Percentiles rank a stretch among this genome's conserved stretches.
phyloP scores from a whole-genome alignment of 2,888 invertebrate genomes.

The Notocelia uddmanniana region DNA sequence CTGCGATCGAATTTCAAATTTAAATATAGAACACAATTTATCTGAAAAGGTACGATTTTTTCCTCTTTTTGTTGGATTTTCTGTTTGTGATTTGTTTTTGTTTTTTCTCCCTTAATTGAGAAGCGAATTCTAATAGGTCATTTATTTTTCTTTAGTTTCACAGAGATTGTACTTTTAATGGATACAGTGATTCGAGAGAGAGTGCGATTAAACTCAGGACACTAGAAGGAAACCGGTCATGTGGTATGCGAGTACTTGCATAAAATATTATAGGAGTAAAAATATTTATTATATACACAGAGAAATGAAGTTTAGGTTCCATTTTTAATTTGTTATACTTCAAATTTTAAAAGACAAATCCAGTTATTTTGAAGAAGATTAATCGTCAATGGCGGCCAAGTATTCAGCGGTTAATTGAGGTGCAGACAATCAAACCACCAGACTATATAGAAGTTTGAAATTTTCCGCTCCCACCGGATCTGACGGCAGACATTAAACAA shows the following conservation, averaged over 20 bases:
- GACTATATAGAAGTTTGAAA: slow-evolving; percentile 16
- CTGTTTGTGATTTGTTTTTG: background rate
- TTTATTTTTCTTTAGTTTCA: slow-evolving; percentile 7
- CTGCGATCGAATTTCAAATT: slow-evolving; percentile 29
- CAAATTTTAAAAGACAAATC: slow-evolving; percentile 28
- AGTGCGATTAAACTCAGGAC: slow-evolving; percentile 28
- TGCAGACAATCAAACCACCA: slow-evolving; percentile 31
- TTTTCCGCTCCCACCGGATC: slow-evolving; percentile 34
- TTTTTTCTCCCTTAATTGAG: background rate
- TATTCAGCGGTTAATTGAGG: slow-evolving; percentile 21
- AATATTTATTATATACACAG: background rate
- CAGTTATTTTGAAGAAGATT: slow-evolving; percentile 39
- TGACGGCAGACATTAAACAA: slow-evolving; percentile 29
- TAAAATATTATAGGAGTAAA: slow-evolving; percentile 18
- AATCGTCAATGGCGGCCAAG: slow-evolving; percentile 36
- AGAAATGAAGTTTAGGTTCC: background rate
- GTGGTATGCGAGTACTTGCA: slow-evolving; percentile 31
- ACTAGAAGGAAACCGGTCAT: slow-evolving; percentile 39
- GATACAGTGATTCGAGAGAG: slow-evolving; percentile 38
- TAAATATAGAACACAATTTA: slow-evolving; percentile 31
- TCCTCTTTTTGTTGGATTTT: background rate
- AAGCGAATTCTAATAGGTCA: background rate
- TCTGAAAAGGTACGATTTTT: background rate
- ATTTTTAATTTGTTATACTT: background rate
- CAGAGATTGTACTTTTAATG: slow-evolving; percentile 21